A percentile compares a stretch with the other conserved stretches of the same genome.
These are phyloP conservation scores for Phymorhynchus buccinoides DNA, from an alignment of 1,140 invertebrate species.

Conservation along the genomic window DNA sequence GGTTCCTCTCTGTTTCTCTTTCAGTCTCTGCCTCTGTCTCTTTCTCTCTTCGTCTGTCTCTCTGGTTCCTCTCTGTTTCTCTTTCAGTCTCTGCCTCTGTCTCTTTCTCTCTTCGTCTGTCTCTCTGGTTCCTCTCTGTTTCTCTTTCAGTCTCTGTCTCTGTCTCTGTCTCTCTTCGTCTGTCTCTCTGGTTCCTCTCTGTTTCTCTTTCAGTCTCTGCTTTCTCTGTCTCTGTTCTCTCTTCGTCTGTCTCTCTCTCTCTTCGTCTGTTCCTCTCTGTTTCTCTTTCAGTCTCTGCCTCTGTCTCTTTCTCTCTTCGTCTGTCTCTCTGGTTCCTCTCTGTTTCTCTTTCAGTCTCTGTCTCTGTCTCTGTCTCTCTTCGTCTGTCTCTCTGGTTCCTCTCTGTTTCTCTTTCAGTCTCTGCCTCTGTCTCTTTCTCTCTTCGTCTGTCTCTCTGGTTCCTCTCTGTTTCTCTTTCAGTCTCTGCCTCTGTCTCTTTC, in stretches of 20 bases:
- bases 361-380: not conserved
- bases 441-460: not conserved
- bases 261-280: not conserved
- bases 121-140: not conserved
- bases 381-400: not conserved
- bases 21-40: not conserved
- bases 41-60: not conserved
- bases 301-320: not conserved
- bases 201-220: not conserved
- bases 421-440: not conserved
- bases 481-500: too few relatives aligned
- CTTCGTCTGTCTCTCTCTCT: not conserved
- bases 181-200: not conserved
- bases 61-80: not conserved
- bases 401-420: not conserved
- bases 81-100: not conserved
- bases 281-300: not conserved
- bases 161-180: not conserved
- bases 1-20: not conserved
- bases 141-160: not conserved
- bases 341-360: constrained; percentile 3
- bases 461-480: not conserved
- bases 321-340: not conserved
- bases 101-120: not conserved
- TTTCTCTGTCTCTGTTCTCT: not conserved